Evolutionary conservation across 1,140 invertebrate genomes (phyloP).

Genomic region (Batillaria attramentaria): DNA sequence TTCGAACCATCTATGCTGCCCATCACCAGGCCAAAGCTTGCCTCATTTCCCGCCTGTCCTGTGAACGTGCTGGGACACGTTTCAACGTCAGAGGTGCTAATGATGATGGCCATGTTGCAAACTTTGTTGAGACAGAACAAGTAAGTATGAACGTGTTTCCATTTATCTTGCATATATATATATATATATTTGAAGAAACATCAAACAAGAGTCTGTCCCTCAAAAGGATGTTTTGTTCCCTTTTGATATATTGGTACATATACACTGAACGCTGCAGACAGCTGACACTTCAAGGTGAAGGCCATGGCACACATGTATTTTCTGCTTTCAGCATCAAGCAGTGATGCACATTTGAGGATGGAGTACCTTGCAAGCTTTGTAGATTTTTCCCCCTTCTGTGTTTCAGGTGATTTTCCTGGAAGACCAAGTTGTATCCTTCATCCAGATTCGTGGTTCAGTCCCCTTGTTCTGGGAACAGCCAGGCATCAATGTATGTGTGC

Average conservation of each 20-base stretch:
- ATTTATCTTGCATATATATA: too few relatives aligned
- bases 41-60: constrained; percentile 94
- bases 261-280: too few relatives aligned
- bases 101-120: constrained; percentile 99
- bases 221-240: too few relatives aligned
- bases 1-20: constrained; percentile 95
- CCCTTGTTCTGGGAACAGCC: constrained; percentile 99
- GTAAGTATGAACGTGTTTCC: constrained; percentile 54
- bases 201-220: too few relatives aligned
- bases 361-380: too few relatives aligned
- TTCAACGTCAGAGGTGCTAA: constrained; percentile 99
- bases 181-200: too few relatives aligned
- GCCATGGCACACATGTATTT: too few relatives aligned
- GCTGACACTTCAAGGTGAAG: too few relatives aligned
- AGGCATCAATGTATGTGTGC: constrained; percentile 86
- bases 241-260: too few relatives aligned
- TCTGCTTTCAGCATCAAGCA: too few relatives aligned
- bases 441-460: constrained; percentile 93
- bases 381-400: neutral
- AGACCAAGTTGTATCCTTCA: constrained; percentile 78
- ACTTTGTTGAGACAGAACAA: constrained; percentile 99
- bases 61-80: constrained; percentile 82
- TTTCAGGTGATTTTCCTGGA: constrained; percentile 79
- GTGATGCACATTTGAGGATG: too few relatives aligned
- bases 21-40: constrained; percentile 93